Base-by-base conservation (phyloP, 2,797 vertebrate genomes). In the Lutjanus argentimaculatus region DNA sequence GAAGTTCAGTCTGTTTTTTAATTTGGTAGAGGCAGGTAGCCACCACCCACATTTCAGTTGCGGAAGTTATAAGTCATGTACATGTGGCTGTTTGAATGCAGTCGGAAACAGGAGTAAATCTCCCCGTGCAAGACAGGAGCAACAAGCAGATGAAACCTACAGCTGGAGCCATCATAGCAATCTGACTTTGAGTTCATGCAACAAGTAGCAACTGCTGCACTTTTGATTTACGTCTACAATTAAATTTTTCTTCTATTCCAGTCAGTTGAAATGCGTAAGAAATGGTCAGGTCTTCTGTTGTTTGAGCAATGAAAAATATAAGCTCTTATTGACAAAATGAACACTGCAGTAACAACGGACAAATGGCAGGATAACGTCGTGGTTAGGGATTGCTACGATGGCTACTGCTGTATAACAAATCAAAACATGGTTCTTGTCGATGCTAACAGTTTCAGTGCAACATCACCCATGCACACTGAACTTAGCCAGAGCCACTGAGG, bases 121-220 rank as follows among this genome's bases (percentile, higher is more conserved):
- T 42, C 80, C 74, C 67, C 16, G 48, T 77, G 66, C n/a, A 65
- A 72, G 48, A 85, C 48, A 42, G 61, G 40, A 85, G 73, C 65
- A 78, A 73, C 71, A 85, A 86, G 85, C 80, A 82, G 81, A 79
- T 36, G n/a, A 72, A 90, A 93, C 80, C 76, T 89, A 73, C 83
- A 89, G 77, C 67, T 53, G 79, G 66, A 86, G 90, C 88, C 85
- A 88, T 87, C 67, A 64, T 70, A 82, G 86, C 84, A 77, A 70
- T 73, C 85, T 11, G 30, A 72, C 36, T 58, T 14, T 30, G 57
- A 67, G 36, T 17, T 42, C 75, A 71, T 71, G 86, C 84, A 84
- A 81, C 66, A 73, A 53, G 72, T 75, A 67, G 67, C 45, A 51
- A 58, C 63, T 58, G 51, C 74, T 79, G 75, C 64, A 81, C 58